Percentiles rank a stretch among this genome's conserved stretches.
phyloP scores from a whole-genome alignment of 2,113 vertebrate species.

The Cephalopterus ornatus region DNA sequence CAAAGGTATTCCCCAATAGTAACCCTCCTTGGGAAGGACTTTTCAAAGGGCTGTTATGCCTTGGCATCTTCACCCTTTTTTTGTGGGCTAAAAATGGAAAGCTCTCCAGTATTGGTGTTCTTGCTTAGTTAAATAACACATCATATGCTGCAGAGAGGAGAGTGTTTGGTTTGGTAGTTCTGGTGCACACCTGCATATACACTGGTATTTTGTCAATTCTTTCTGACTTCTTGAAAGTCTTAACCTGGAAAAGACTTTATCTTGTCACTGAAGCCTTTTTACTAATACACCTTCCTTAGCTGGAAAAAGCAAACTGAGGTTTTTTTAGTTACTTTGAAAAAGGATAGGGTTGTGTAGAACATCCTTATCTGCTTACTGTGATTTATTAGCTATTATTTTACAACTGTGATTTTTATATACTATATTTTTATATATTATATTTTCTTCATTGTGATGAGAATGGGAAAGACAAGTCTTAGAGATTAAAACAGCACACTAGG shows the following conservation, averaged over 20 bases:
- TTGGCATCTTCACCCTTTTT: not conserved
- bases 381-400: not conserved
- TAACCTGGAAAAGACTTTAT: not conserved
- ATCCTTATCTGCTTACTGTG: not conserved
- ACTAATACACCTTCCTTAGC: not conserved
- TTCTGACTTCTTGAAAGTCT: not conserved
- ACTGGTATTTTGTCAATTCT: not conserved
- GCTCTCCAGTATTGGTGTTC: not conserved
- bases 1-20: not conserved
- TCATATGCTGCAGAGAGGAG: rapidly evolving
- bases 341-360: not conserved
- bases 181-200: not conserved
- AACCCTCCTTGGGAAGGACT: not conserved
- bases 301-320: not conserved
- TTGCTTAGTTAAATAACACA: not conserved
- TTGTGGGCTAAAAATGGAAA: not conserved
- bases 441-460: not conserved
- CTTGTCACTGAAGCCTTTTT: not conserved
- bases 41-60: not conserved
- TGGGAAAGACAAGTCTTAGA: not conserved
- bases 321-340: not conserved
- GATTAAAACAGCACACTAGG: not conserved
- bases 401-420: not conserved
- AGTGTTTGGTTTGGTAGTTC: not conserved
- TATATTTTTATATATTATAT: not conserved